Percentiles rank a stretch among this genome's conserved stretches.
Evolutionary conservation across 2,797 vertebrate species (phyloP).

Genomic region (Rhincodon typus): DNA sequence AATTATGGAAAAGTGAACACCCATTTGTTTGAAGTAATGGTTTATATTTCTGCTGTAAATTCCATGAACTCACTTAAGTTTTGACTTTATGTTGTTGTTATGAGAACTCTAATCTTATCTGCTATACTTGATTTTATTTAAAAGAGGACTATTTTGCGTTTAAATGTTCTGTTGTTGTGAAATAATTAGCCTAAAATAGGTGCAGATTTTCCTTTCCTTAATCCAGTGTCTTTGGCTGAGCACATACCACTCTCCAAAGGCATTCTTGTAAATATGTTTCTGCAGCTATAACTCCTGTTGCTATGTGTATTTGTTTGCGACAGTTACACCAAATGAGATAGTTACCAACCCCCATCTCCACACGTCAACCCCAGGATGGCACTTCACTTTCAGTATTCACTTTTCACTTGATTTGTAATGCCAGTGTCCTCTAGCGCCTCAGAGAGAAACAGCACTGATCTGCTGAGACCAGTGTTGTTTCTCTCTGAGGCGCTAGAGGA

Average conservation of each 20-base stretch:
- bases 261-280: neutral
- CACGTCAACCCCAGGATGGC: neutral
- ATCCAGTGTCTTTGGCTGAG: neutral
- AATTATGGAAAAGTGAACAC: neutral
- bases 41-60: neutral
- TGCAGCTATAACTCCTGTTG: no score
- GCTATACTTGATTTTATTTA: neutral
- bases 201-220: neutral
- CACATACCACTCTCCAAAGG: neutral
- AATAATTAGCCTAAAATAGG: neutral
- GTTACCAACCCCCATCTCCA: no score
- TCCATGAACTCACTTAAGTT: neutral
- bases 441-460: no score
- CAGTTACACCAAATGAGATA: neutral
- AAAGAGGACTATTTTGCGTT: neutral
- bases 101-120: neutral
- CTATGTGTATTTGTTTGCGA: neutral
- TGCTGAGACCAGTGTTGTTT: neutral
- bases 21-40: neutral
- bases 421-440: no score
- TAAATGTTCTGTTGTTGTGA: neutral
- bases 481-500: neutral
- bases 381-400: neutral
- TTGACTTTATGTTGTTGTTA: neutral
- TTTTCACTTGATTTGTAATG: no score